These are phyloP conservation scores for Sphyrna mokarran DNA, from an alignment of 2,113 vertebrate genomes.

Conservation along the genomic window DNA sequence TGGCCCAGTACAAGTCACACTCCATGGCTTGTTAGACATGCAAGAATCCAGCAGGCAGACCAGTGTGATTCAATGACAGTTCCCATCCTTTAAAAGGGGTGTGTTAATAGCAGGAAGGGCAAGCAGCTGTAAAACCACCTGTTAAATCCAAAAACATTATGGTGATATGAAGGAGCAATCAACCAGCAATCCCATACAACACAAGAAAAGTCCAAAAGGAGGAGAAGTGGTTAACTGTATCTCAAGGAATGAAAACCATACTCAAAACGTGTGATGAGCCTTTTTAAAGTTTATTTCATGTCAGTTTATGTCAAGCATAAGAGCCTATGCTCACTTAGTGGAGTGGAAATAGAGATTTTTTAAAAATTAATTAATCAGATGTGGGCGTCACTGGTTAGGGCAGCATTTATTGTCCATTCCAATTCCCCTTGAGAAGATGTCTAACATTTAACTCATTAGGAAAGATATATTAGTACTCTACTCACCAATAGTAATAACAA, in stretches of 20 bases:
- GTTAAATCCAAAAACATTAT: not conserved
- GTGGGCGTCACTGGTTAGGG: no score
- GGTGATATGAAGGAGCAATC: not conserved
- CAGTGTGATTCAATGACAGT: not conserved
- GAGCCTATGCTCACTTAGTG: not conserved
- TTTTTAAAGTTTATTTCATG: not conserved
- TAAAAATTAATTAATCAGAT: no score
- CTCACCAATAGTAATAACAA: not conserved
- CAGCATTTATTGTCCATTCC: no score
- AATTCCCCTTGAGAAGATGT: no score
- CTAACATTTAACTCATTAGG: not conserved
- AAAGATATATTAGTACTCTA: not conserved
- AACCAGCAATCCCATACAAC: not conserved
- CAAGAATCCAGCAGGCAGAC: not conserved
- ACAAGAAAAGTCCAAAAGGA: not conserved
- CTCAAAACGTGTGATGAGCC: not conserved
- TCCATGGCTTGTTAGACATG: not conserved
- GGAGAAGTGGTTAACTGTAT: not conserved
- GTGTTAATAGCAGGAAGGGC: not conserved
- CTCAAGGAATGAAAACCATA: slow-evolving; percentile 8
- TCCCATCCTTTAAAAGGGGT: not conserved
- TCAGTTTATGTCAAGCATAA: not conserved
- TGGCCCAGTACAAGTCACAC: not conserved
- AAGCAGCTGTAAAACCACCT: not conserved
- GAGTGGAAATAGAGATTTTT: not conserved